Conservation (phyloP, 53 echinoderm and acorn worm species). For the Henricia sp. region DNA sequence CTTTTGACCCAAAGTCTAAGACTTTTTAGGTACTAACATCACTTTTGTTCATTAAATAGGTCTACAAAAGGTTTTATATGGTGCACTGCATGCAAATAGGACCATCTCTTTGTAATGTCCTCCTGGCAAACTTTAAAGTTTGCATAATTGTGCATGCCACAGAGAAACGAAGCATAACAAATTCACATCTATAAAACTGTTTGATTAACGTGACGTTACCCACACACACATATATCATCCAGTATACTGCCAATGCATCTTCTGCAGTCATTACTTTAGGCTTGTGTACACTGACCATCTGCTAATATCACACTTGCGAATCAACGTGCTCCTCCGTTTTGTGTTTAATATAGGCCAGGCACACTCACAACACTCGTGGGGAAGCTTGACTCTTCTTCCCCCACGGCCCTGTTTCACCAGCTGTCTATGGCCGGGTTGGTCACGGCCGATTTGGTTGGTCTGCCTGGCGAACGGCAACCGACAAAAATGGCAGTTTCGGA, state of each 20-base stretch:
- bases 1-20: too few species aligned
- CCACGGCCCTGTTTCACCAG: conserved; percentile 31
- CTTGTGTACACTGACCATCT: conserved; percentile 62
- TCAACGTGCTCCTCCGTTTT: conserved; percentile 8
- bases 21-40: too few species aligned
- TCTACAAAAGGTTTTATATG: not conserved
- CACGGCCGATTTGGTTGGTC: conserved; percentile 26
- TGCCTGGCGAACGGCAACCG: not conserved
- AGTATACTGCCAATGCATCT: conserved; percentile 11
- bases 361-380: conserved; percentile 10
- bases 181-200: conserved; percentile 19
- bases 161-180: not conserved
- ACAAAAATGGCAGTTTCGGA: not conserved
- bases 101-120: not conserved
- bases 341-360: conserved; percentile 60
- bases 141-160: too few species aligned
- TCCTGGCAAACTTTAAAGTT: not conserved
- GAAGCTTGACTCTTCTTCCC: conserved; percentile 35
- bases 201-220: conserved; percentile 1
- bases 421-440: conserved; percentile 44
- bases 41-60: too few species aligned
- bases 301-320: conserved; percentile 50
- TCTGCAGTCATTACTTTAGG: conserved; percentile 20
- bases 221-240: conserved; percentile 32
- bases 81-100: not conserved